Evolutionary conservation across 1,140 invertebrate genomes (phyloP).

Genomic region (Drosophila eugracilis): DNA sequence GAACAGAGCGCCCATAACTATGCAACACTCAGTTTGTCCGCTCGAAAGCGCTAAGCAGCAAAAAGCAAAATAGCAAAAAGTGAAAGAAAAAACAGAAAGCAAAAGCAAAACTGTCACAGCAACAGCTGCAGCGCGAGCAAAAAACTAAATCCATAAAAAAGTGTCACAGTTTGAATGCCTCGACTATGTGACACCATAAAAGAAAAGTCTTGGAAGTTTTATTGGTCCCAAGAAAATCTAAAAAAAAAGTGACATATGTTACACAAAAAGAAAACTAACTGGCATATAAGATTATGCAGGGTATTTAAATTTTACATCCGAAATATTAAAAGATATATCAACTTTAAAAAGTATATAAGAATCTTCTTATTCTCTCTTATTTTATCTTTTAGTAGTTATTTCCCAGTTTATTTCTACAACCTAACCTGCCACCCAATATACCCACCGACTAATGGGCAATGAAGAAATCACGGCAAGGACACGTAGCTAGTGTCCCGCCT

Average conservation of each 20-base stretch:
- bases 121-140: conserved; percentile 24
- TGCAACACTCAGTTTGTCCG: conserved; percentile 69
- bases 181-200: conserved; percentile 12
- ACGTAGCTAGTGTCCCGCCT: conserved; percentile 34
- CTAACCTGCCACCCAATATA: not conserved
- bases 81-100: conserved; percentile 16
- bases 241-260: not conserved
- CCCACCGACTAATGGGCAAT: not conserved
- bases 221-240: not conserved
- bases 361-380: too few relatives aligned
- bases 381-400: not conserved
- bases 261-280: too few relatives aligned
- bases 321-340: too few relatives aligned
- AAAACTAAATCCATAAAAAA: conserved; percentile 33
- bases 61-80: too few relatives aligned
- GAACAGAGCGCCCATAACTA: conserved; percentile 52
- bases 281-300: too few relatives aligned
- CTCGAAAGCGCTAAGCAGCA: conserved; percentile 46
- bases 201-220: not conserved
- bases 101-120: conserved; percentile 35
- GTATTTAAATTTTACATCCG: too few relatives aligned
- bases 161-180: not conserved
- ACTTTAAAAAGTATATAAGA: too few relatives aligned
- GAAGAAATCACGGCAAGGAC: conserved; percentile 36
- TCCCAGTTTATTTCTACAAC: too few relatives aligned